A percentile compares a stretch with the other conserved stretches of the same genome.
phyloP scores from a whole-genome alignment of 2,113 vertebrate genomes.

The Psittacula cyanocephala region DNA sequence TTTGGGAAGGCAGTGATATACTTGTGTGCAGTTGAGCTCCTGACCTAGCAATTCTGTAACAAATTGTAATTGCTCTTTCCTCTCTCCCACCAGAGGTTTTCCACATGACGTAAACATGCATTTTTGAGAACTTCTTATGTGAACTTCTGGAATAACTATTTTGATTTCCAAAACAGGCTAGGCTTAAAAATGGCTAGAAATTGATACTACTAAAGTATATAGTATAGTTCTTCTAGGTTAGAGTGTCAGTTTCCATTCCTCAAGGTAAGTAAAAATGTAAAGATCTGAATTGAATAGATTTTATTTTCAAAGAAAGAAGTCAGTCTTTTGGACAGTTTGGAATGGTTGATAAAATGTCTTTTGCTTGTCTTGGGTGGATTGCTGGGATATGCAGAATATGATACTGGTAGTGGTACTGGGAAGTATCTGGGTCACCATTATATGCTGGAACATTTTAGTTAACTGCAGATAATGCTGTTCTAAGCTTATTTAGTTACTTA shows the following conservation, averaged over 20 bases:
- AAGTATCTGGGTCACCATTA: background rate
- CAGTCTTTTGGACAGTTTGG: background rate
- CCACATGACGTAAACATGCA: fast-evolving
- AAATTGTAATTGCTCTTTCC: background rate
- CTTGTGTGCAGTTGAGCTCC: background rate
- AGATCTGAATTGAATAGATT: background rate
- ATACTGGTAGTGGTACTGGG: background rate
- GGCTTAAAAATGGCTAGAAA: background rate
- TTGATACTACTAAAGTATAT: fast-evolving
- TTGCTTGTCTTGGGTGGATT: background rate
- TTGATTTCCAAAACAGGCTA: background rate
- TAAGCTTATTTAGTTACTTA: background rate
- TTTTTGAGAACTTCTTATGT: background rate
- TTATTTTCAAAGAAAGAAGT: background rate
- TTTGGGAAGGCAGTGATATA: background rate
- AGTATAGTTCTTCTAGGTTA: background rate
- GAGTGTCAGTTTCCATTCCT: background rate
- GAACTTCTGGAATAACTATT: background rate
- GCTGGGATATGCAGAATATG: background rate
- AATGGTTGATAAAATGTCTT: background rate
- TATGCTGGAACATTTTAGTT: background rate
- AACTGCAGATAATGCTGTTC: background rate
- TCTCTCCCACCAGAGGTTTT: background rate
- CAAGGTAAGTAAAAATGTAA: background rate
- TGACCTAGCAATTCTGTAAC: background rate